Evolutionary conservation across 2,797 vertebrate genomes (phyloP).

Genomic region (Xenopus petersii): DNA sequence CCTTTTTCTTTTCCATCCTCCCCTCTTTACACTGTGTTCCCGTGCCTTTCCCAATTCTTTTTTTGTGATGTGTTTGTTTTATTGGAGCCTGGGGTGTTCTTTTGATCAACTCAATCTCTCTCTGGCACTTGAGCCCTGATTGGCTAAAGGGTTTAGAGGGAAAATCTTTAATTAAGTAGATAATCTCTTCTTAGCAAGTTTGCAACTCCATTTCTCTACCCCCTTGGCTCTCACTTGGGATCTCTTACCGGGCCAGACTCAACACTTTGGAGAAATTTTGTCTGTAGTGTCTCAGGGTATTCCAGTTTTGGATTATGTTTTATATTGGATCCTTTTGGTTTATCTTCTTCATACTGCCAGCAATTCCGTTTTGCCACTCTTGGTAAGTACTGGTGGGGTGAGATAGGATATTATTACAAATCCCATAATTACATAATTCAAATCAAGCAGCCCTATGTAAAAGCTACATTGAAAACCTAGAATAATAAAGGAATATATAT

Average conservation of each 20-base stretch:
- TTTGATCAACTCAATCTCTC: conserved; percentile 96
- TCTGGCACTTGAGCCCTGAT: conserved; percentile 90
- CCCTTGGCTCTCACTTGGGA: conserved; percentile 79
- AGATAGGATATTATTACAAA: not conserved
- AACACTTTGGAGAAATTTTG: conserved; percentile 24
- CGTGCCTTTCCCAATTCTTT: conserved; percentile 47
- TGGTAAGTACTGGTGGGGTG: conserved; percentile 81
- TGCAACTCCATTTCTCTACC: conserved; percentile 96
- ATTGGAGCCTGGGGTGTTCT: conserved; percentile 93
- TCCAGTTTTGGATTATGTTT: conserved; percentile 80
- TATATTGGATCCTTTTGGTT: conserved; percentile 82
- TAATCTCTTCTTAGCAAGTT: conserved; percentile 99
- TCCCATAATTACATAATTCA: not conserved
- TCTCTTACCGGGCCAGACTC: conserved; percentile 66
- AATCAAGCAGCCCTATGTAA: too few relatives aligned
- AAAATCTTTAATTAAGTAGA: conserved; percentile 99
- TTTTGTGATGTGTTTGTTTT: conserved; percentile 77
- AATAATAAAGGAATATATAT: too few relatives aligned
- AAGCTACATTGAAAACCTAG: too few relatives aligned
- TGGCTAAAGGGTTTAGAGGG: conserved; percentile 89
- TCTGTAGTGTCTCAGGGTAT: conserved; percentile 42
- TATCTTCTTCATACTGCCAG: conserved; percentile 81
- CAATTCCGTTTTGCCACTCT: conserved; percentile 83
- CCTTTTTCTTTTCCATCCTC: conserved; percentile 53
- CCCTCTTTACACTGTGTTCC: conserved; percentile 41